Evolutionary conservation across 2,113 vertebrate species (phyloP), one percentile per base, ranked within the genome.

Genomic region (Ibidorhyncha struthersii): DNA sequence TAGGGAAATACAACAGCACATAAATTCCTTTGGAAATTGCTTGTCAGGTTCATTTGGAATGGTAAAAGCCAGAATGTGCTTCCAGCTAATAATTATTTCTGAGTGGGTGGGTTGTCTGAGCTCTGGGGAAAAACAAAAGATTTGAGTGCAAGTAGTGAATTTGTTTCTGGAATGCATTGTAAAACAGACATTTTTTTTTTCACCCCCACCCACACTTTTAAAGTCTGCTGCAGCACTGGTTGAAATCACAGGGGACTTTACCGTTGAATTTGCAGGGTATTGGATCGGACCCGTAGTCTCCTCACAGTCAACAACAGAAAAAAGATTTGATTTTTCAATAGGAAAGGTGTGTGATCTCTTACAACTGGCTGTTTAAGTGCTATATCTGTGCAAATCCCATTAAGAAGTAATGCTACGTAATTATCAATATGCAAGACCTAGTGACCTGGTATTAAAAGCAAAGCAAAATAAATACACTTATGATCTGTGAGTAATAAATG

Each of bases 61-160:
- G 58, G 83, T 96, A 95, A 94, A 96, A 97, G 74, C 73, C 70
- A 96, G 70, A 97, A 97, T 89, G 71, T 86, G 91, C 86, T 96
- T 93, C 91, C 58, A 96, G 93, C 93, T 97, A 96, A 96, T 97
- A 96, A 96, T 93, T 91, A 86, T 95, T 97, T 97, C 91, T 87
- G 93, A 94, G 97, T 96, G 71, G 95, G 97, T 95, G 81, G 45
- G 62, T 80, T 97, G 78, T 91, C 0, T 21, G 74, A 91, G 58
- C 95, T 97, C 94, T 91, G 81, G 91, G 93, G 89, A 96, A 90
- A 92, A 97, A 80, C 89, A 97, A 87, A 97, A 96, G 53, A 93
- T 85, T 85, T 82, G 84, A 91, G 53, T 82, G 58, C 50, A 89
- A 86, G 58, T 69, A 94, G 55, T 79, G 84, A 91, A 53, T 85